Conservation (phyloP, 2,888 invertebrate species). For the Leptinotarsa peninsularis region DNA sequence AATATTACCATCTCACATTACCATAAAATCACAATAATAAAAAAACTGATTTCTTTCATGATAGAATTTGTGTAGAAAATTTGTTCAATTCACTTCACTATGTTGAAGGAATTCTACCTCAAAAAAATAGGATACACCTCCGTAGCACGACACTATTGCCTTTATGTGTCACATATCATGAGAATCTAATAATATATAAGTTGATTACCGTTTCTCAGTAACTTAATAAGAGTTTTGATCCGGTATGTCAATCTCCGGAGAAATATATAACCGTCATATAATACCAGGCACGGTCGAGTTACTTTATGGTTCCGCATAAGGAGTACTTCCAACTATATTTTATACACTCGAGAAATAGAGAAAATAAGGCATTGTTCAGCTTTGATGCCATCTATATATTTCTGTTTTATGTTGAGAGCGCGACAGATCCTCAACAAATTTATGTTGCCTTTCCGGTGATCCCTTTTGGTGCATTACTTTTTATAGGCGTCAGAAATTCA, state of each 20-base stretch:
- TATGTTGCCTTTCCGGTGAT: conserved; percentile 25
- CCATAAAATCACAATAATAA: too few relatives aligned
- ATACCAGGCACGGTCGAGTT: conserved; percentile 33
- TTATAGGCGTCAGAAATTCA: conserved; percentile 21
- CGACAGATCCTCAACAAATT: conserved; percentile 25
- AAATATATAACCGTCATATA: conserved; percentile 7
- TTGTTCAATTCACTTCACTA: too few relatives aligned
- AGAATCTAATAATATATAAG: too few relatives aligned
- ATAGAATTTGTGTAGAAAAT: too few relatives aligned
- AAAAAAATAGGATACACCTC: too few relatives aligned
- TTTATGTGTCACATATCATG: too few relatives aligned
- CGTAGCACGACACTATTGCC: too few relatives aligned
- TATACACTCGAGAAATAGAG: conserved; percentile 42
- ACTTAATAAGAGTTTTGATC: neutral
- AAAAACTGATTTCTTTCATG: too few relatives aligned
- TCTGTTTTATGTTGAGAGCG: conserved; percentile 40
- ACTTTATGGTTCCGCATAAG: conserved; percentile 37
- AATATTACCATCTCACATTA: too few relatives aligned
- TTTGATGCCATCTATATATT: conserved; percentile 46
- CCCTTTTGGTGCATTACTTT: conserved; percentile 36
- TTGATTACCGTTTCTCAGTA: neutral
- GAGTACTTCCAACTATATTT: conserved; percentile 42
- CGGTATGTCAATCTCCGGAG: conserved; percentile 9
- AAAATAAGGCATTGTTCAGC: conserved; percentile 42
- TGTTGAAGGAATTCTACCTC: too few relatives aligned